Evolutionary conservation across 2,888 invertebrate species (phyloP).

Genomic region (Gandaritis pyraliata): DNA sequence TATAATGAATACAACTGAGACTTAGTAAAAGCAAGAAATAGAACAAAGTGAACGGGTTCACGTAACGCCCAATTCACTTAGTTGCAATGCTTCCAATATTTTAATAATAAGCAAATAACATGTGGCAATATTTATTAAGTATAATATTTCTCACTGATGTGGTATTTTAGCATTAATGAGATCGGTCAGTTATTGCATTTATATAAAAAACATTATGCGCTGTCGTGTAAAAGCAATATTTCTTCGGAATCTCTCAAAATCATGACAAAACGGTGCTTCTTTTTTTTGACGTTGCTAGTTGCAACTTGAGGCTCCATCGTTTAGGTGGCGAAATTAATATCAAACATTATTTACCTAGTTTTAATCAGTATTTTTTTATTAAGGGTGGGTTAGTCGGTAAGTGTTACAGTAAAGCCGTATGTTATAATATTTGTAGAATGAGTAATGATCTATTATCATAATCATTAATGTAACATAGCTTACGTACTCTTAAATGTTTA

Average conservation of each 20-base stretch:
- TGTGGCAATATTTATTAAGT: background rate
- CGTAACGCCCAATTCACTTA: background rate
- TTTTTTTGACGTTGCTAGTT: constrained; percentile 50
- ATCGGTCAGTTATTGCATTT: constrained; percentile 2
- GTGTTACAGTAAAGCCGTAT: constrained; percentile 64
- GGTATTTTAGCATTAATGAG: background rate
- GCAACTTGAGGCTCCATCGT: constrained; percentile 56
- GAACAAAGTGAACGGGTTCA: background rate
- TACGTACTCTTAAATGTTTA: constrained; percentile 55
- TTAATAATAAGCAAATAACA: too few species aligned
- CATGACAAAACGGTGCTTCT: constrained; percentile 53
- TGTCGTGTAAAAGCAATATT: background rate
- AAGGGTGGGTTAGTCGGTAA: constrained; percentile 61
- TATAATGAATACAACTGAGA: background rate
- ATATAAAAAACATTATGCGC: background rate
- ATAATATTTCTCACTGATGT: too few species aligned
- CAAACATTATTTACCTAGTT: constrained; percentile 46
- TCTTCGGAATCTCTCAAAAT: constrained; percentile 46
- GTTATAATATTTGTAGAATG: constrained; percentile 44
- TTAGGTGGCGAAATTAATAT: constrained; percentile 41
- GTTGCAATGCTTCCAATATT: too few species aligned
- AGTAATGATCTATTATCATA: constrained; percentile 46
- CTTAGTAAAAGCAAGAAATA: background rate
- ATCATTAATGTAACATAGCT: constrained; percentile 41
- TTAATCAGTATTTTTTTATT: constrained; percentile 54